Base-by-base conservation (phyloP, 2,888 invertebrate genomes). In the Harpagoxenus sublaevis region DNA sequence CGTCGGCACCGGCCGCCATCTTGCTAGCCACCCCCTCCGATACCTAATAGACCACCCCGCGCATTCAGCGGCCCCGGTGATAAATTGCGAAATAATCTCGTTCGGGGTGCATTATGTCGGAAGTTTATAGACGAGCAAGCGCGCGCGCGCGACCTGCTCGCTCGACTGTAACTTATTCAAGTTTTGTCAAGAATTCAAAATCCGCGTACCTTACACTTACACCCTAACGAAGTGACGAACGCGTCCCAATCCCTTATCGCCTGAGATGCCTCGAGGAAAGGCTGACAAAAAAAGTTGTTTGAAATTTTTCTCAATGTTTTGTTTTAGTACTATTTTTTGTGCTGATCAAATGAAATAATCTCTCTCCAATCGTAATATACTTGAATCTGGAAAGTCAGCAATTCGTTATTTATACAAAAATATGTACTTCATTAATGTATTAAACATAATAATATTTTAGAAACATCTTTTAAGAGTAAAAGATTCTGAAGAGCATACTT, bases 31-130 rank as follows among this genome's bases (percentile, higher is more conserved):
- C 87, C 86, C 87, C 90, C 91, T 88, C 89, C 91, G 87, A 84
- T 87, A 87, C 89, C 89, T 92, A 92, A 93, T 93, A 92, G 91
- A 91, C 91, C 92, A 87, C 89, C 88, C 85, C 88, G 89, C 87
- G 87, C 92, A 92, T 93, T 91, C 92, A 88, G 68, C 88, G 85
- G 77, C 71, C 83, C 83, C 84, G 87, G 92, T 93, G 92, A 94
- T 94, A 94, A 94, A 94, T 94, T 92, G 92, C 92, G 84, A 92
- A 92, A 93, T 93, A 93, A 94, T 93, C 93, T 94, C 92, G 91
- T 92, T 88, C 88, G 91, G 91, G 89, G 85, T 79, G 91, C 91
- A 93, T 93, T 93, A 93, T 93, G 93, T 93, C 92, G 90, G 92
- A 93, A 48, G 79, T 93, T 92, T 92, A 92, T 90, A 90, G 90